Percentiles rank a stretch among this genome's conserved stretches.
These are phyloP conservation scores for Drosophila setosimentum DNA, from an alignment of 2,888 invertebrate species.

Conservation along the genomic window DNA sequence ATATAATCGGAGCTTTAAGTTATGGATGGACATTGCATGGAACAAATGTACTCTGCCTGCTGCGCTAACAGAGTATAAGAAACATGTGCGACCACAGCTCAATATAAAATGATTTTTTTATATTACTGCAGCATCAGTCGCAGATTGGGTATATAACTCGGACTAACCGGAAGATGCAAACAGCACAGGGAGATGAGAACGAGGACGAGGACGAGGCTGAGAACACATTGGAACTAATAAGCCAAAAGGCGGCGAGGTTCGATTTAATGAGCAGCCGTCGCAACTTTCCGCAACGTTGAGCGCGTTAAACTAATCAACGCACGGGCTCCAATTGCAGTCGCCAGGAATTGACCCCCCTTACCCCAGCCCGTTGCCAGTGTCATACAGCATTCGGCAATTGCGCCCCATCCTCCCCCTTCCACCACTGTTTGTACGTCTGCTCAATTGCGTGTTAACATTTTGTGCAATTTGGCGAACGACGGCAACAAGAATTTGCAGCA, in stretches of 20 bases:
- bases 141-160: slow-evolving; percentile 7
- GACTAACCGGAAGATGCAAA: slow-evolving; percentile 20
- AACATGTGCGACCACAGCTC: slow-evolving; percentile 43
- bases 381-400: slow-evolving; percentile 54
- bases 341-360: background rate
- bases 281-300: slow-evolving; percentile 77
- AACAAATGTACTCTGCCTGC: background rate
- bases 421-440: slow-evolving; percentile 79
- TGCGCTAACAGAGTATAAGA: slow-evolving; percentile 40
- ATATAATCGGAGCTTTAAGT: background rate
- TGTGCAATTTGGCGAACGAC: slow-evolving; percentile 74
- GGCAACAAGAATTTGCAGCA: slow-evolving; percentile 18
- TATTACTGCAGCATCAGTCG: slow-evolving; percentile 32
- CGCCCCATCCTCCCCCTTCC: slow-evolving; percentile 12
- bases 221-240: slow-evolving; percentile 71
- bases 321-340: slow-evolving; percentile 51
- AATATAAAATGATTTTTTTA: slow-evolving; percentile 67
- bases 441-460: slow-evolving; percentile 81
- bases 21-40: no score
- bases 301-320: slow-evolving; percentile 78
- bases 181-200: background rate
- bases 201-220: background rate
- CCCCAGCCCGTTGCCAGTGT: background rate
- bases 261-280: slow-evolving; percentile 76
- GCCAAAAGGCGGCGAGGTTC: slow-evolving; percentile 67